Evolutionary conservation across 2,113 vertebrate genomes (phyloP).

Genomic region (Numenius arquata): DNA sequence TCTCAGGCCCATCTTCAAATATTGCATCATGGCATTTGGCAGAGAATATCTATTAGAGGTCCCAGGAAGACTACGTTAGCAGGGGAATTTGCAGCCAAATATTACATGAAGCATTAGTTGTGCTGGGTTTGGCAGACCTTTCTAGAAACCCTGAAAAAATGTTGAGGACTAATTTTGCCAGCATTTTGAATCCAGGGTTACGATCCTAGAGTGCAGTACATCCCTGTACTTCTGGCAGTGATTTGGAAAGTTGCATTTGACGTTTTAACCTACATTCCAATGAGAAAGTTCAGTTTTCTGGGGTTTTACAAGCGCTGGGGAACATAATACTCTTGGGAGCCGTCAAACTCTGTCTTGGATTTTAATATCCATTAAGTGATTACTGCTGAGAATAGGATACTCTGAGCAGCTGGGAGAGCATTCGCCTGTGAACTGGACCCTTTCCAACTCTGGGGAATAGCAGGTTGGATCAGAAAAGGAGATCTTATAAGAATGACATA

Average conservation of each 20-base stretch:
- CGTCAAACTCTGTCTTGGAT: not conserved
- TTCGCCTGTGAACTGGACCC: not conserved
- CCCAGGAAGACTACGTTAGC: not conserved
- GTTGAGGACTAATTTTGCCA: not conserved
- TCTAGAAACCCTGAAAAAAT: not conserved
- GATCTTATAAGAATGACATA: not conserved
- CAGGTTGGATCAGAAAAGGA: not conserved
- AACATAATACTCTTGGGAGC: not conserved
- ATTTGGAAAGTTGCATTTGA: not conserved
- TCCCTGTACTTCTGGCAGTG: not conserved
- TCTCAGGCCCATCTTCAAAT: not conserved
- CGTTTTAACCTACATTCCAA: slow-evolving; percentile 13
- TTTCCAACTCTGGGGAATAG: not conserved
- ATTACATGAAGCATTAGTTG: not conserved
- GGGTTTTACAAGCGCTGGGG: not conserved
- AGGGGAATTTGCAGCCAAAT: not conserved
- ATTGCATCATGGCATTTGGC: not conserved
- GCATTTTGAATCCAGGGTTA: not conserved
- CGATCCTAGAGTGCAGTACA: not conserved
- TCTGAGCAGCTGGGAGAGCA: not conserved
- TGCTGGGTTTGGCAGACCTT: not conserved
- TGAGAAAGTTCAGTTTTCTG: not conserved
- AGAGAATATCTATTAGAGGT: not conserved
- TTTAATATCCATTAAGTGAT: slow-evolving; percentile 19
- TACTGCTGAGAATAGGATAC: not conserved